Percentiles rank a stretch among this genome's conserved stretches.
Conservation (phyloP, 2,888 invertebrate genomes). For the Rhogogaster chlorosoma region DNA sequence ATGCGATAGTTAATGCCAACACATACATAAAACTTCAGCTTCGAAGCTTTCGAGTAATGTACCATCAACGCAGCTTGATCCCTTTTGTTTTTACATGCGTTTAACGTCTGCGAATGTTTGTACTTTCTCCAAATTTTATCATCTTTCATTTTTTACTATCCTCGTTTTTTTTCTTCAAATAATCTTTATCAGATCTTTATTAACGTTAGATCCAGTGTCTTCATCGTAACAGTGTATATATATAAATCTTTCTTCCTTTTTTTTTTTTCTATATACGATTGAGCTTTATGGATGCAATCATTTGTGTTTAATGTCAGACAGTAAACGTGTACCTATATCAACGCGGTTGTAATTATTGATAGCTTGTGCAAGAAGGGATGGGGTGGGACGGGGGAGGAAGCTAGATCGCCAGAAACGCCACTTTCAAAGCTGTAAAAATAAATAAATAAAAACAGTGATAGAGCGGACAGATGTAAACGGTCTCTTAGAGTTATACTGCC, state of each 20-base stretch:
- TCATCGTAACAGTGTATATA: background rate
- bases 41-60: conserved; percentile 36
- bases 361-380: background rate
- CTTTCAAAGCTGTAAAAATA: conserved; percentile 21
- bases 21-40: conserved; percentile 29
- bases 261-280: background rate
- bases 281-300: conserved; percentile 23
- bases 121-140: background rate
- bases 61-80: conserved; percentile 4
- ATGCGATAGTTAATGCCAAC: conserved; percentile 52
- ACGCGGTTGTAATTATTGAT: conserved; percentile 29
- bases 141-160: background rate
- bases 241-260: background rate
- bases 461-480: conserved; percentile 14
- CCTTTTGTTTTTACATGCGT: conserved; percentile 15
- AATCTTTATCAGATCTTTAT: background rate
- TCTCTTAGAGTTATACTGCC: conserved; percentile 19
- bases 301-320: conserved; percentile 18
- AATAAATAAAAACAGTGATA: conserved; percentile 30
- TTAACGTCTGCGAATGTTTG: background rate
- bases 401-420: conserved; percentile 24
- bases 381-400: background rate
- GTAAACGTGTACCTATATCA: background rate
- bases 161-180: background rate
- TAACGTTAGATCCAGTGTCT: background rate